Percentiles rank a stretch among this genome's conserved stretches.
Conservation (phyloP, 2,888 invertebrate species). For the Agriopis aurantiaria region DNA sequence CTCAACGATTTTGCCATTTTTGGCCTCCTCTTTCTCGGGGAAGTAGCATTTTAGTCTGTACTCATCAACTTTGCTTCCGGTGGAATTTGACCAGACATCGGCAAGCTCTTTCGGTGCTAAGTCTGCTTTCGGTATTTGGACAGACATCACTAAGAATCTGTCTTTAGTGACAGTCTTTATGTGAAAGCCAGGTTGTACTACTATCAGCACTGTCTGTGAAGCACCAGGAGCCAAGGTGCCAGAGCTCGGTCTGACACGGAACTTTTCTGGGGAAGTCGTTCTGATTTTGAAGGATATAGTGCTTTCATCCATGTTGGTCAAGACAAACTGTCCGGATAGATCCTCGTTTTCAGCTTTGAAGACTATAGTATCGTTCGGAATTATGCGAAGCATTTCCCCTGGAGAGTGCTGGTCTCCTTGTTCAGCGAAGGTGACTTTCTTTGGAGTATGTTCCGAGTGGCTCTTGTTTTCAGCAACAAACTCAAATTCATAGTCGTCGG, state of each 20-base stretch:
- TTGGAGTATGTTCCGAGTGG: conserved; percentile 72
- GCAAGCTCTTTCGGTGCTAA: conserved; percentile 87
- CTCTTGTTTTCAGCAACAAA: conserved; percentile 88
- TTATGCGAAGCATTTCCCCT: conserved; percentile 87
- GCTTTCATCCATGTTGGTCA: conserved; percentile 89
- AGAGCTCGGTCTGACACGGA: conserved; percentile 95
- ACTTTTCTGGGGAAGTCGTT: conserved; percentile 98
- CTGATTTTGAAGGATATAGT: conserved; percentile 91
- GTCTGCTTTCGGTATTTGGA: conserved; percentile 87
- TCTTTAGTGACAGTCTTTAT: conserved; percentile 90
- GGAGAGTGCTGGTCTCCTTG: conserved; percentile 75
- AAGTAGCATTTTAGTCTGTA: conserved; percentile 91
- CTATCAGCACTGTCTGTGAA: conserved; percentile 89
- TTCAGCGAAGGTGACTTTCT: conserved; percentile 79
- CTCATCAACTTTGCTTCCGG: conserved; percentile 88
- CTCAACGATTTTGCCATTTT: conserved; percentile 66
- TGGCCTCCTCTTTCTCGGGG: conserved; percentile 73
- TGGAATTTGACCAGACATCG: conserved; percentile 91
- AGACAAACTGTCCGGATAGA: conserved; percentile 88
- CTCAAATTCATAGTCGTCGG: conserved; percentile 89
- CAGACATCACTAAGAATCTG: conserved; percentile 95
- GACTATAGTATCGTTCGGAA: conserved; percentile 90
- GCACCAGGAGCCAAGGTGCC: conserved; percentile 90
- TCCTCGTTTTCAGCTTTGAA: conserved; percentile 90
- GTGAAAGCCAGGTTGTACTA: conserved; percentile 91